Evolutionary conservation across 2,888 invertebrate genomes (phyloP), one percentile per base, ranked within the genome.

Genomic region (Acronicta psi): DNA sequence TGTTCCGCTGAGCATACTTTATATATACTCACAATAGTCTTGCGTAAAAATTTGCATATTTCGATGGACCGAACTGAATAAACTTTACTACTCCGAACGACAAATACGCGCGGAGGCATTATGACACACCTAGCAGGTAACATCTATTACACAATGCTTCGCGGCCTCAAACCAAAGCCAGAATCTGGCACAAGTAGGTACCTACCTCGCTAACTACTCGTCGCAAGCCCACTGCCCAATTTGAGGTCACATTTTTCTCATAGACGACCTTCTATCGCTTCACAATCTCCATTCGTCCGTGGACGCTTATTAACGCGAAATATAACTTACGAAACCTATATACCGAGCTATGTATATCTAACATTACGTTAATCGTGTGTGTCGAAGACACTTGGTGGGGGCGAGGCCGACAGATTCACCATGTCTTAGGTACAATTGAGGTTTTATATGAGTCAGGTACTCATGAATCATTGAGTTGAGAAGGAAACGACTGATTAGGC

Each of bases 161-260:
- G 59, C 80, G 69, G 73, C 69, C 69, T 69, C 69, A 69, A 84
- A 84, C 65, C 71, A 73, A 73, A 77, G 74, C 73, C 60, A 53
- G 70, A 77, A 82, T 78, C 68, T 78, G 74, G 78, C 80, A 78
- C 81, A 79, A 69, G 67, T 66, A 69, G 73, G 77, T 79, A 81
- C 66, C 58, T 41, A 46, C 69, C 16, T 49, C 53, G 58, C 68
- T 69, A 71, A 74, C 69, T 51, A 68, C 77, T 77, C 79, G 70
- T 64, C 80, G 65, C 69, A 67, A 78, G 69, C 77, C 52, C 54
- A 56, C 79, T 81, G 81, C 82, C 77, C 69, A 77, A 77, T 80
- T 81, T 81, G 88, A 88, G 90, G 88, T 86, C 85, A 84, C 66
- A 81, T 79, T 85, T 83, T 88, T 89, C 89, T 86, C 90, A 89